Evolutionary conservation across 1,140 invertebrate species (phyloP).

Genomic region (Tetranychus cinnabarinus): DNA sequence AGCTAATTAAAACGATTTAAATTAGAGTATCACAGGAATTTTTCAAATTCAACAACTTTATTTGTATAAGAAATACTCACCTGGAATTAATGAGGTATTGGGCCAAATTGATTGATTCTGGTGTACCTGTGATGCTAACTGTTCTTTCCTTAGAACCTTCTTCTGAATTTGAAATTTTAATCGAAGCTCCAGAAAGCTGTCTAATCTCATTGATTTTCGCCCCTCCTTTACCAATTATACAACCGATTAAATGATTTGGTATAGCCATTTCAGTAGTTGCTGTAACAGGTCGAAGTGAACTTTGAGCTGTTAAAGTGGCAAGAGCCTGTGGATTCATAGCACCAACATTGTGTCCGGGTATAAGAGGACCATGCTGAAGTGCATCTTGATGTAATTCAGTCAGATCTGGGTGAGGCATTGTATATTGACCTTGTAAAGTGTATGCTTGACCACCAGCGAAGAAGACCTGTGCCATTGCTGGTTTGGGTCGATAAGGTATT

Average conservation of each 20-base stretch:
- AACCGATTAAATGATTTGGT: conserved; percentile 92
- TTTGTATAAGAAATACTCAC: conserved; percentile 22
- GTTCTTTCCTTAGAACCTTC: conserved; percentile 82
- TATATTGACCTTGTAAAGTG: conserved; percentile 85
- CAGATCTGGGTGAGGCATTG: conserved; percentile 60
- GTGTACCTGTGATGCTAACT: conserved; percentile 87
- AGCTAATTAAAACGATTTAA: too few relatives aligned
- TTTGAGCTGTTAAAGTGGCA: conserved; percentile 2
- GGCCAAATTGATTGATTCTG: conserved; percentile 80
- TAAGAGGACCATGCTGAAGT: conserved; percentile 17
- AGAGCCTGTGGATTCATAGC: conserved; percentile 15
- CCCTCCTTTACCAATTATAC: conserved; percentile 95
- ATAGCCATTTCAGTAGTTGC: conserved; percentile 95
- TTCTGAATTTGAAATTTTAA: conserved; percentile 91
- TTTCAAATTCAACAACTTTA: too few relatives aligned
- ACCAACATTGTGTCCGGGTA: conserved; percentile 16
- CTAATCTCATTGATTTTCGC: conserved; percentile 99
- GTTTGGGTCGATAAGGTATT: conserved; percentile 95
- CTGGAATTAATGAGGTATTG: conserved; percentile 98
- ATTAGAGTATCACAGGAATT: too few relatives aligned
- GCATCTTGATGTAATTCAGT: conserved; percentile 18
- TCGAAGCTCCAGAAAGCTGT: conserved; percentile 91
- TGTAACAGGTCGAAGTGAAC: conserved; percentile 9
- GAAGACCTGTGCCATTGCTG: conserved; percentile 49
- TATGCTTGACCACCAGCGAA: conserved; percentile 85